Evolutionary conservation across 2,797 vertebrate genomes (phyloP), one percentile per base, ranked within the genome.

Genomic region (Schizopygopsis malacanthus): DNA sequence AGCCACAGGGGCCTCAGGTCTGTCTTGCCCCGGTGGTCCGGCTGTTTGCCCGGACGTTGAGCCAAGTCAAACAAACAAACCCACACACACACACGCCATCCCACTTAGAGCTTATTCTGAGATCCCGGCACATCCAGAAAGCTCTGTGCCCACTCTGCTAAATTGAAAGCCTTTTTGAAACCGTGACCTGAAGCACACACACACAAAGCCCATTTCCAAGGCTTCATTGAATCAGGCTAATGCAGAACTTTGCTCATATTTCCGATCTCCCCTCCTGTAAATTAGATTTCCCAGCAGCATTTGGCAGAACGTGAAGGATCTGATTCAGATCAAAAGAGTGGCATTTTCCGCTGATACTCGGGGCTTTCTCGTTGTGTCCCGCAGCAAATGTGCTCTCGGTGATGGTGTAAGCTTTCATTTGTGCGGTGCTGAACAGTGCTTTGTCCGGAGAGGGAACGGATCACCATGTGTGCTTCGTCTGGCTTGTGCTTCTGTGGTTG

Each of bases 41-140:
- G 80, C 88, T 84, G 87, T 82, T 54, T 86, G 86, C 82, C 82
- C 76, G 5, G 82, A 78, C 77, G 4, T 15, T 20, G 71, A 75
- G 88, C 88, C 88, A 89, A 90, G 41, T 79, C 83, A 89, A 88
- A 88, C 89, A 87, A 79, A 75, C 69, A 63, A 22, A 79, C 65
- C 43, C 72, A 47, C 52, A 1, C 85, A 13, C 86, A 52, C 85
- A 75, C 59, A 45, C 67, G 20, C 59, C 81, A 16, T 83, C 84
- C 79, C 79, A 61, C 73, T 80, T 84, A 82, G 77, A 72, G 85
- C 76, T 67, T 54, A 52, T 88, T 86, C 50, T 39, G 70, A 73
- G 72, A 47, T 72, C 56, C 81, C 70, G 18, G 18, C 13, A 43
- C 79, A 67, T 80, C 81, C 89, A 90, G 70, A 83, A 83, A 81